phyloP scores from a whole-genome alignment of 2,888 invertebrate genomes.

The Notocelia uddmanniana region DNA sequence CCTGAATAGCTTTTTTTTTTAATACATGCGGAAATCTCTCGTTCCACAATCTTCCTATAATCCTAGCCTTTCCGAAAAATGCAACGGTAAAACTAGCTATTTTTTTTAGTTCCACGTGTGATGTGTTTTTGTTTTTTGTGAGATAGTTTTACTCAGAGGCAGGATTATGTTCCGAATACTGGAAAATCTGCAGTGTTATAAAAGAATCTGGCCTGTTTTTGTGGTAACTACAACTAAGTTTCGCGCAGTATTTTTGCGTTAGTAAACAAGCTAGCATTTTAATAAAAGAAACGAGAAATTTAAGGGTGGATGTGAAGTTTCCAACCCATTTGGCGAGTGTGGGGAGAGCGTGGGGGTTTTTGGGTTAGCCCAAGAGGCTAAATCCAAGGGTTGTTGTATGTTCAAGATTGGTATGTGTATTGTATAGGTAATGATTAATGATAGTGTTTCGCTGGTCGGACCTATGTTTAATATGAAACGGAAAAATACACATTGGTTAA shows the following conservation, averaged over 20 bases:
- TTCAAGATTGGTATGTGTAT: too few species aligned
- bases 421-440: too few species aligned
- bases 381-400: too few species aligned
- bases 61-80: conserved; percentile 3
- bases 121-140: conserved; percentile 3
- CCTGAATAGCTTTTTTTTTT: not conserved
- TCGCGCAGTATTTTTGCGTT: not conserved
- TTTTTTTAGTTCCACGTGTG: not conserved
- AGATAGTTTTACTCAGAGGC: not conserved
- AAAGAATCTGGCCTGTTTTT: not conserved
- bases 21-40: not conserved
- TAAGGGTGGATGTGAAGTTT: too few species aligned
- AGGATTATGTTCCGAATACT: conserved; percentile 6
- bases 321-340: too few species aligned
- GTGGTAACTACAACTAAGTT: not conserved
- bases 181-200: conserved; percentile 17
- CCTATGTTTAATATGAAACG: too few species aligned
- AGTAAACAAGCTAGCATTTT: not conserved
- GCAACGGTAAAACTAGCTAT: conserved; percentile 9
- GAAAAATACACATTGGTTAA: too few species aligned
- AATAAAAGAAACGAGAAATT: too few species aligned
- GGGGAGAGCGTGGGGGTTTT: too few species aligned
- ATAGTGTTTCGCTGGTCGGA: too few species aligned
- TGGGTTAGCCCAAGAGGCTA: too few species aligned
- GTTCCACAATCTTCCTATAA: conserved; percentile 1